These are phyloP conservation scores for Caenorhabditis doughertyi DNA, from an alignment of 2,888 invertebrate genomes.

Conservation along the genomic window DNA sequence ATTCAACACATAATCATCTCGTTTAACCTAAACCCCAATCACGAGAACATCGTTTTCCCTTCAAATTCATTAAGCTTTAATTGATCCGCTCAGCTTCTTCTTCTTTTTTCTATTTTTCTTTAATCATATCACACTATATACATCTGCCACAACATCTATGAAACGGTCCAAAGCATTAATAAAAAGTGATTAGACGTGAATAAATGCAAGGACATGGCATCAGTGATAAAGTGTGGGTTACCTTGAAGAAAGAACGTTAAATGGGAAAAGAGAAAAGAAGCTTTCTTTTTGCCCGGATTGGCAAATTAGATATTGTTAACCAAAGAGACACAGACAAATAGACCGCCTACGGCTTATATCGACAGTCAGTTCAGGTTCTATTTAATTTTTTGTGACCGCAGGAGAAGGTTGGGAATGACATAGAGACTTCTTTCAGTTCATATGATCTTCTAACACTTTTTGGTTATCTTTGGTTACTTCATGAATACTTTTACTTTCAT, in stretches of 20 bases:
- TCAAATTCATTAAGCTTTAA: too few species aligned
- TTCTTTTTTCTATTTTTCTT: too few species aligned
- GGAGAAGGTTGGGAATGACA: not conserved
- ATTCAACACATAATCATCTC: too few species aligned
- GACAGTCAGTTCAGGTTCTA: constrained; percentile 27
- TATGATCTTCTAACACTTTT: not conserved
- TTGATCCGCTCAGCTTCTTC: too few species aligned
- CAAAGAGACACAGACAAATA: constrained; percentile 12
- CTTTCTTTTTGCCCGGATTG: constrained; percentile 3
- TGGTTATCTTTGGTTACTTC: not conserved
- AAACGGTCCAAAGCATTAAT: not conserved
- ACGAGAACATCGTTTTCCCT: too few species aligned
- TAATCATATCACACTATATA: constrained; percentile 13
- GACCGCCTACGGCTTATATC: not conserved
- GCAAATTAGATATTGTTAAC: constrained; percentile 25
- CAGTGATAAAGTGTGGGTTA: constrained; percentile 27
- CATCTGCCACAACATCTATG: not conserved
- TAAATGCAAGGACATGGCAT: not conserved
- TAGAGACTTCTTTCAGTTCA: not conserved
- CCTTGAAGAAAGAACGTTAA: constrained; percentile 23
- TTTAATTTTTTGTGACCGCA: constrained; percentile 2
- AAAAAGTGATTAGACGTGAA: constrained; percentile 4
- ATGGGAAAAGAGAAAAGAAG: constrained; percentile 12
- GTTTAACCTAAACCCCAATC: too few species aligned
- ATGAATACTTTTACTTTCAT: not conserved